These are phyloP conservation scores for Gadus macrocephalus DNA, from an alignment of 2,113 vertebrate genomes.

Conservation along the genomic window DNA sequence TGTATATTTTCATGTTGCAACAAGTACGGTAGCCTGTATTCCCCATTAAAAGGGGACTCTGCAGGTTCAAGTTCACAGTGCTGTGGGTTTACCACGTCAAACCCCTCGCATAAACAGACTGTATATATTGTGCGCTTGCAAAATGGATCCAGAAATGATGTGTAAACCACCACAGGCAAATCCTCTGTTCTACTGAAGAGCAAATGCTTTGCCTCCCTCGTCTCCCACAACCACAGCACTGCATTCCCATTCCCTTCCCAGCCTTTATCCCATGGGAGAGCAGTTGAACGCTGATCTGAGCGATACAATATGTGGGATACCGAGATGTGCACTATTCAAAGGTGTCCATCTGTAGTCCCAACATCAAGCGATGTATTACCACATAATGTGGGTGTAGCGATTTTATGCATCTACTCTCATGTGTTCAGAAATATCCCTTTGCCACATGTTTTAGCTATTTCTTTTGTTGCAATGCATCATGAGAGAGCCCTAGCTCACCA, in stretches of 20 bases:
- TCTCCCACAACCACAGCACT: conserved; percentile 12
- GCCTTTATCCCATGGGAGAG: conserved; percentile 52
- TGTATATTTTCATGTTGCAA: too few species aligned
- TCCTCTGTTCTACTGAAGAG: too few species aligned
- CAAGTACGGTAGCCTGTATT: too few species aligned
- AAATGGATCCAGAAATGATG: too few species aligned
- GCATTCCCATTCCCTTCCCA: conserved; percentile 36
- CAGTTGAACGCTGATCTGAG: conserved; percentile 59
- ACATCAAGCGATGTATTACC: conserved; percentile 65
- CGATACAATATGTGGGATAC: conserved; percentile 61
- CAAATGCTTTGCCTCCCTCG: too few species aligned
- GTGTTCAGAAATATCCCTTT: conserved; percentile 54
- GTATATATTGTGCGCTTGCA: too few species aligned
- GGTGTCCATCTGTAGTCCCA: conserved; percentile 59
- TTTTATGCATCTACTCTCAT: conserved; percentile 50
- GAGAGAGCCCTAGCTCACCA: conserved; percentile 15
- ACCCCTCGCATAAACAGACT: too few species aligned
- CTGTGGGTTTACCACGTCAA: too few species aligned
- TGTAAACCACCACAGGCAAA: too few species aligned
- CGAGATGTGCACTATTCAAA: conserved; percentile 39
- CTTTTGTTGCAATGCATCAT: conserved; percentile 22
- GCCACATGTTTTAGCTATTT: conserved; percentile 26
- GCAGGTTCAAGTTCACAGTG: too few species aligned
- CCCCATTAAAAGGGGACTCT: too few species aligned
- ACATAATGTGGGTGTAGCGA: conserved; percentile 67